These are phyloP conservation scores for Enteromius radiatus DNA, from an alignment of 2,797 vertebrate genomes.

Conservation along the genomic window DNA sequence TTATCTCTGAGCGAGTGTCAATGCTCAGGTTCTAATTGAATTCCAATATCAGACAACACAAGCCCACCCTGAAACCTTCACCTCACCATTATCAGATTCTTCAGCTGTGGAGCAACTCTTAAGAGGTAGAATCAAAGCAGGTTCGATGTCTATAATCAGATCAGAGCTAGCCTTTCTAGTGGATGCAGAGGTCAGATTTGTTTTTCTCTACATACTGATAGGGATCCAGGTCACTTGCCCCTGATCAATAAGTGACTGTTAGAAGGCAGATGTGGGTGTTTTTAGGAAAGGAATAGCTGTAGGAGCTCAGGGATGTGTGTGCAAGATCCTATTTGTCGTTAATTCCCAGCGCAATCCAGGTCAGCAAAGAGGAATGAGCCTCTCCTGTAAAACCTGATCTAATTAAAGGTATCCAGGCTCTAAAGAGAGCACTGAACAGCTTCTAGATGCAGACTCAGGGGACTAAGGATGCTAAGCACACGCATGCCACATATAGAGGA, in stretches of 20 bases:
- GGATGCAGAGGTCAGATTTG: constrained; percentile 56
- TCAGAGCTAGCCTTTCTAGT: constrained; percentile 56
- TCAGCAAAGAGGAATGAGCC: constrained; percentile 78
- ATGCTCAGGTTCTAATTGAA: constrained; percentile 83
- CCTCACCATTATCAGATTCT: constrained; percentile 43
- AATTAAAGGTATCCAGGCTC: constrained; percentile 77
- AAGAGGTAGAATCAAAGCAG: constrained; percentile 60
- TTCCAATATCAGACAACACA: constrained; percentile 82
- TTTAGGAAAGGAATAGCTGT: neutral
- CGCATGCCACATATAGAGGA: constrained; percentile 41
- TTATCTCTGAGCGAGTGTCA: constrained; percentile 81
- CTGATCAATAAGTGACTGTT: constrained; percentile 75
- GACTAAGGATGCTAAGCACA: constrained; percentile 69
- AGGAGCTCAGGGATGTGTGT: constrained; percentile 11
- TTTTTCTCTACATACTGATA: constrained; percentile 61
- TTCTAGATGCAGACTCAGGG: constrained; percentile 74
- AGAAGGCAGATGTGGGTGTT: constrained; percentile 46
- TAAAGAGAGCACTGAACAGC: constrained; percentile 70
- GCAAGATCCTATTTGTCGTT: constrained; percentile 64
- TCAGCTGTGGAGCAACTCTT: constrained; percentile 56
- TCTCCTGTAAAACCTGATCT: constrained; percentile 78
- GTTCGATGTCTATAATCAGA: constrained; percentile 65
- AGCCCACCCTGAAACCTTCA: constrained; percentile 67
- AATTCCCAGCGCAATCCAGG: constrained; percentile 76
- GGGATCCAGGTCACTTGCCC: constrained; percentile 46